Base-by-base conservation (phyloP, 2,113 vertebrate genomes). In the Hydropotes inermis region DNA sequence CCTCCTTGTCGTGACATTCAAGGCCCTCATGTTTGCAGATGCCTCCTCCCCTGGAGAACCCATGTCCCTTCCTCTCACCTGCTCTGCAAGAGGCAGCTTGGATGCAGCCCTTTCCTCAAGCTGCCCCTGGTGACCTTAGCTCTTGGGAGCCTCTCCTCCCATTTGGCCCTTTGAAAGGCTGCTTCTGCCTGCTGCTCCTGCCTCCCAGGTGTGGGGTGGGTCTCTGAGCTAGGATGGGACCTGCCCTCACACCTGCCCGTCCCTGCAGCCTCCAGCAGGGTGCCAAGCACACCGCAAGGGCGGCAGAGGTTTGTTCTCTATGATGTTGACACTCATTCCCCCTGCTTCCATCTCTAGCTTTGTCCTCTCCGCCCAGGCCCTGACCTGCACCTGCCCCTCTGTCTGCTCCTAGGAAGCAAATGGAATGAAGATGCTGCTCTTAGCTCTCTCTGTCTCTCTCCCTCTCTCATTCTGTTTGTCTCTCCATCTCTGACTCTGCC, bases 1-100 rank as follows among this genome's bases (percentile, higher is more conserved):
- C 52, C 21, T 36, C 81, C 64, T 61, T 47, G 47, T 60, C 28
- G 5, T 39, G 50, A 64, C 52, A 4, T 39, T 55, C 76, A 91
- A 83, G 54, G 79, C 76, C 30, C 67, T 92, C 84, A 11, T 1
- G 23, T 87, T 64, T 54, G n/a, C 43, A n/a, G 33, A 30, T 1
- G 19, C n/a, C 0, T 43, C 43, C 2, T 70, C 7, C 8, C 36
- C 2, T 4, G 8, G 2, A 76, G 50, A 5, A 5, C 10, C 9
- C 1, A 4, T 10, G 28, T 0, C 15, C 3, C 30, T 54, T 43
- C 70, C 60, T 74, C 33, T 39, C 30, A 28, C 9, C 36, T 50
- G 52, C 70, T 45, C 58, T 64, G 64, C 67, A 81, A 45, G 54
- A 74, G 36, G 76, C 82, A 54, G 28, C 39, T 84, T 67, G 14